phyloP scores from a whole-genome alignment of 2,888 invertebrate genomes.

The Meganola albula region DNA sequence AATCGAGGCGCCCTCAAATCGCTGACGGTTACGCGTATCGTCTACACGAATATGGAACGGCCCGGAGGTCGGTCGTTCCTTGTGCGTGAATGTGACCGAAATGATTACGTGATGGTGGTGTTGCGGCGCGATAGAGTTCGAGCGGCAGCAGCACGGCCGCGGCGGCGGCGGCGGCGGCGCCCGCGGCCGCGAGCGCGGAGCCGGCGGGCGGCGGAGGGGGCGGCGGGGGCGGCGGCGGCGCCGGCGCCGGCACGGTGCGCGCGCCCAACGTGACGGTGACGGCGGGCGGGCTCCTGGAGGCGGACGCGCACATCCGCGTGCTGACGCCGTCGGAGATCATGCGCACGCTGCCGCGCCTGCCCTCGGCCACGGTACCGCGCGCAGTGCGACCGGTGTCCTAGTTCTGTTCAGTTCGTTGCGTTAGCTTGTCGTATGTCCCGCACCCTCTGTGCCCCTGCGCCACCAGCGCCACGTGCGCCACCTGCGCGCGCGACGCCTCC shows the following conservation, averaged over 20 bases:
- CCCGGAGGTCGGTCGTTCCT: too few relatives aligned
- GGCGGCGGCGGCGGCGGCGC: constrained; percentile 30
- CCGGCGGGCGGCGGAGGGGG: constrained; percentile 14
- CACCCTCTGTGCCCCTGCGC: too few relatives aligned
- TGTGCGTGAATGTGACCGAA: too few relatives aligned
- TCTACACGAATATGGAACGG: too few relatives aligned
- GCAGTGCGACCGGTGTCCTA: constrained; percentile 26
- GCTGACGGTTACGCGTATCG: too few relatives aligned
- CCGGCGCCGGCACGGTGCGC: constrained; percentile 60
- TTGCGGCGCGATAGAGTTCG: constrained; percentile 56
- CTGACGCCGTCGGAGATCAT: constrained; percentile 93
- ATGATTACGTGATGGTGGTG: too few relatives aligned
- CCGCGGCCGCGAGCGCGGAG: constrained; percentile 21
- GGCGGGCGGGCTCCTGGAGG: constrained; percentile 78
- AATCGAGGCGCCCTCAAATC: too few relatives aligned
- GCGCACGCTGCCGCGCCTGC: constrained; percentile 92
- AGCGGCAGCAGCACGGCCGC: constrained; percentile 23
- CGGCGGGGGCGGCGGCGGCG: constrained; percentile 23
- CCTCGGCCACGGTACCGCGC: constrained; percentile 69
- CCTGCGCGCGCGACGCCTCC: constrained; percentile 73
- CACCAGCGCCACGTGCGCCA: too few relatives aligned
- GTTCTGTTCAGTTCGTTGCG: too few relatives aligned
- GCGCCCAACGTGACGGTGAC: constrained; percentile 84
- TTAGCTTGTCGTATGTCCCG: too few relatives aligned
- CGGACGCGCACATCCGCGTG: constrained; percentile 91